phyloP scores from a whole-genome alignment of 2,113 vertebrate genomes.

The Lagopus leucura region DNA sequence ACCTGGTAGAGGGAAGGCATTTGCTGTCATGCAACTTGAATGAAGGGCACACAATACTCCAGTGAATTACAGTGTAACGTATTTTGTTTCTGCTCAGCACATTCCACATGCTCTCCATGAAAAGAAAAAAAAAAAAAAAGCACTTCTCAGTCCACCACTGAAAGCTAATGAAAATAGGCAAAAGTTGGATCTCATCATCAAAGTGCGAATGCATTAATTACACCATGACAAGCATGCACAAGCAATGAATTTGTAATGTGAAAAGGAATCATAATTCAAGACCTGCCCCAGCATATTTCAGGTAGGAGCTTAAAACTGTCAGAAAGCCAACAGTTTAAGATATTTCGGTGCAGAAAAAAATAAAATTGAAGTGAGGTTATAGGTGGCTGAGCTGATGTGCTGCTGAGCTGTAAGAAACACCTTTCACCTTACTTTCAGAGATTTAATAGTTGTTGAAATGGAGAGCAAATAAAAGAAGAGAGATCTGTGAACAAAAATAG shows the following conservation, averaged over 20 bases:
- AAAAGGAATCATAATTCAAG: conserved; percentile 34
- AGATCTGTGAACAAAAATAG: background rate
- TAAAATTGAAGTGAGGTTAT: background rate
- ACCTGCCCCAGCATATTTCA: background rate
- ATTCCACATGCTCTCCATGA: background rate
- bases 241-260: conserved; percentile 39
- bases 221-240: conserved; percentile 34
- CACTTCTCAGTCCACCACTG: background rate
- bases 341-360: background rate
- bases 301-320: conserved; percentile 10
- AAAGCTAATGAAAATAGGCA: conserved; percentile 34
- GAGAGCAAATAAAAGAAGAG: background rate
- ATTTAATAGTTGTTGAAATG: background rate
- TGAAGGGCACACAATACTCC: conserved; percentile 12
- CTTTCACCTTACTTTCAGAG: conserved; percentile 12
- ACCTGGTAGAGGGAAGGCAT: background rate
- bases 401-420: background rate
- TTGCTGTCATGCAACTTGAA: background rate
- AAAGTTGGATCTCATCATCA: conserved; percentile 10
- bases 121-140: background rate
- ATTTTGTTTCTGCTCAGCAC: conserved; percentile 11
- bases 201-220: background rate
- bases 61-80: background rate
- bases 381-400: background rate
- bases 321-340: conserved; percentile 4